Evolutionary conservation across 2,888 invertebrate genomes (phyloP).

Genomic region (Neria commutata): DNA sequence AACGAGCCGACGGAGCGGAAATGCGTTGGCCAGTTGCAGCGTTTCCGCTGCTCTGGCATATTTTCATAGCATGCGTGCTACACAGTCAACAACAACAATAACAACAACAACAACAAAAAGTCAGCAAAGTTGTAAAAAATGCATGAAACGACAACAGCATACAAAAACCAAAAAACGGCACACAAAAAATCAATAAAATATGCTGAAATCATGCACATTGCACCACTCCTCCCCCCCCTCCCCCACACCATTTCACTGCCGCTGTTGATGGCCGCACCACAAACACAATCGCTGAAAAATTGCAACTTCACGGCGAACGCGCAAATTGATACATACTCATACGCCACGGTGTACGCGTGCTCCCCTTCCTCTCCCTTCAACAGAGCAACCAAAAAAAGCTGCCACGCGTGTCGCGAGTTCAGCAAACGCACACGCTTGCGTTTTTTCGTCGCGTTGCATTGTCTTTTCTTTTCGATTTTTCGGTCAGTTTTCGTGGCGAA

Average conservation of each 20-base stretch:
- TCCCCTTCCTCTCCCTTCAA: too few species aligned
- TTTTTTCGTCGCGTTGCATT: conserved; percentile 9
- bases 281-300: conserved; percentile 18
- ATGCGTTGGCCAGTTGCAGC: conserved; percentile 54
- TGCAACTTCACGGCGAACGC: background rate
- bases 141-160: conserved; percentile 25
- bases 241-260: background rate
- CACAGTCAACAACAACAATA: too few species aligned
- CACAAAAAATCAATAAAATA: conserved; percentile 28
- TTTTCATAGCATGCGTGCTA: background rate
- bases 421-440: background rate
- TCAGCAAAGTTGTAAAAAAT: conserved; percentile 29
- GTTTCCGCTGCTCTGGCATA: conserved; percentile 47
- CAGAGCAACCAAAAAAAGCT: too few species aligned
- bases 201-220: conserved; percentile 5
- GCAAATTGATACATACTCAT: conserved; percentile 23
- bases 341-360: conserved; percentile 13
- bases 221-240: background rate
- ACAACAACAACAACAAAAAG: conserved; percentile 17
- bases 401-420: background rate
- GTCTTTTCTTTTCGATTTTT: conserved; percentile 39
- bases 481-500: conserved; percentile 41
- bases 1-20: conserved; percentile 31
- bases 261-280: too few species aligned
- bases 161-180: conserved; percentile 13